Evolutionary conservation across 2,113 vertebrate species (phyloP), one percentile per base, ranked within the genome.

Genomic region (Epinephelus lanceolatus): DNA sequence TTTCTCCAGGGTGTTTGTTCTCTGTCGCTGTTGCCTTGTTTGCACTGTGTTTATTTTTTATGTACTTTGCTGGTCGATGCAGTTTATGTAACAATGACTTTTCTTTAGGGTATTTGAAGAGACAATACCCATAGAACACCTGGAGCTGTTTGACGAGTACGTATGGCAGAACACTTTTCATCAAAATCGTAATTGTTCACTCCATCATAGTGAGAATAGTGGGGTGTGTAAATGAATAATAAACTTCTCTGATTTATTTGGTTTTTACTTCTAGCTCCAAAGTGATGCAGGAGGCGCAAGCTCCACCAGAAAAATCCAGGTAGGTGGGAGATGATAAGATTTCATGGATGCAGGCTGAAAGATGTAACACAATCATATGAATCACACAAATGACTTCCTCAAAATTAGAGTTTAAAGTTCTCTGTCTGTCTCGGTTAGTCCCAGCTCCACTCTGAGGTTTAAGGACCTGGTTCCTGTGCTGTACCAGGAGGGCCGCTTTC

Each of bases 131-230:
- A 55, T 95, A 27, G 95, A 96, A 62, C 94, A 94, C 76, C 87
- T 96, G 71, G 95, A 96, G 84, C 91, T 96, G 2, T 95, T 95
- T 85, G 94, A 96, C 19, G 95, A 96, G 96, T 96, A 88, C 1
- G 95, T 92, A 23, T 23, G 2, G 3, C 9, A 13, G 33, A 57
- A 23, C 2, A 37, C 14, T 4, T 1, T 65, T 56, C 2, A 18
- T 23, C 40, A 9, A 42, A 74, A 11, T 27, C 14, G 18, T 6
- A 17, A 51, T 0, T 37, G 30, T 60, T 60, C 8, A 13, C 19
- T 47, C 27, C 40, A 17, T 59, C 40, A 51, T 40, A 30, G 1
- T 21, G 12, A 71, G 0, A 10, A 17, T 12, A 23, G 12, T 77
- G 42, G 33, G 2, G 53, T 12, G n/a, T 53, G 63, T 18, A 65